Evolutionary conservation across 2,113 vertebrate genomes (phyloP), one percentile per base, ranked within the genome.

Genomic region (Tachysurus fulvidraco): DNA sequence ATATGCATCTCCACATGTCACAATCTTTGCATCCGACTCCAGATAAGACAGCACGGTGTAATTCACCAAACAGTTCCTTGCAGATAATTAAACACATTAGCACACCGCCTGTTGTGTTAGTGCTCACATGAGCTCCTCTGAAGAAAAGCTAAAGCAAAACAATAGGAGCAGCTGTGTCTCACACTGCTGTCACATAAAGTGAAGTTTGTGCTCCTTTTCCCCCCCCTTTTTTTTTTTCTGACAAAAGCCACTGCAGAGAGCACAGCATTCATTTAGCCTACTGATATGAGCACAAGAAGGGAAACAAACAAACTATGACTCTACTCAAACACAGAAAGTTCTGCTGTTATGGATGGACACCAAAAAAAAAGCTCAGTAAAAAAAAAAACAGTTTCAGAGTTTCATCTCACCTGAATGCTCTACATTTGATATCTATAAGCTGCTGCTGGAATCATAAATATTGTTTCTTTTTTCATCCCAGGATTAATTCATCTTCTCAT

Each of bases 21-120:
- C 50, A 57, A 11, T 36, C 55, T 59, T 59, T 30, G 78, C 55
- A 80, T 59, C 54, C 3, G n/a, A 57, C 30, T 59, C n/a, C 77
- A 80, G 30, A 59, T 80, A 59, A 36, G 30, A 19, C 54, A 30
- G 54, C 28, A 80, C 10, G 30, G 17, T 80, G 1, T 55, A 44
- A 81, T 44, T 60, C 78, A 60, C 19, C 1, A 81, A 81, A 30
- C 21, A 41, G 23, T 44, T 59, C 78, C 55, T 60, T 60, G 30
- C 55, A 44, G n/a, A 81, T 81, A 60, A 81, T 60, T 81, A 81
- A 81, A 81, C 55, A 81, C 55, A 60, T 81, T 81, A 81, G 55
- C 78, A 81, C 55, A 25, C 55, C 28, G 28, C 30, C 78, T 59
- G 78, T 25, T 80, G 55, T 80, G 30, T 60, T 81, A 80, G 55